Percentiles rank a stretch among this genome's conserved stretches.
These are phyloP conservation scores for Latrodectus elegans DNA, from an alignment of 2,888 invertebrate species.

Conservation along the genomic window DNA sequence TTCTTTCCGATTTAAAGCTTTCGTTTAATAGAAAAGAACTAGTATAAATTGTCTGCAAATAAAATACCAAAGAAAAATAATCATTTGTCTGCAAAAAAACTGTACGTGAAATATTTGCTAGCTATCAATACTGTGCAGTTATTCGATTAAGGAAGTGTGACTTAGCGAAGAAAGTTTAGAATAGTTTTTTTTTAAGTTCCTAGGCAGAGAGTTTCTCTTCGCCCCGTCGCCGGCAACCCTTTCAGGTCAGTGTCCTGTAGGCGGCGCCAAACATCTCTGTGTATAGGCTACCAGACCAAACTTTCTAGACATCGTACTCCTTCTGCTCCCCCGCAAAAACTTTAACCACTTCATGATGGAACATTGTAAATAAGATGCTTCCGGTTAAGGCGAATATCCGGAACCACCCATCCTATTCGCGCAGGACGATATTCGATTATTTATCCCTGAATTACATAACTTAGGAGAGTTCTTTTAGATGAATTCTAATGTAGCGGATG, in stretches of 20 bases:
- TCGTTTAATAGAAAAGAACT: too few species aligned
- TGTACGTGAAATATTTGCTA: too few species aligned
- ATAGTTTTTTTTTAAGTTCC: conserved; percentile 30
- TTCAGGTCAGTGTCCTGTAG: conserved; percentile 58
- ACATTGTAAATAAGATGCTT: conserved; percentile 13
- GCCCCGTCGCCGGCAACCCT: conserved; percentile 41
- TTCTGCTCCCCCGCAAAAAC: conserved; percentile 13
- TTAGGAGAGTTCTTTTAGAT: too few species aligned
- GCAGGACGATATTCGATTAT: too few species aligned
- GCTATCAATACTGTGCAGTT: too few species aligned
- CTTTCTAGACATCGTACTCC: conserved; percentile 14
- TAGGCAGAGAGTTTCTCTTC: neutral
- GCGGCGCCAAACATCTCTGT: conserved; percentile 48
- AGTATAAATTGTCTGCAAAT: too few species aligned
- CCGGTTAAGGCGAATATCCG: conserved; percentile 28
- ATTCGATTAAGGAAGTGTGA: too few species aligned
- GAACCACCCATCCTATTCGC: neutral
- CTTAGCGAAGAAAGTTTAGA: conserved; percentile 9
- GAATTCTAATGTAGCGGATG: too few species aligned
- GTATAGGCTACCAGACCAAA: conserved; percentile 37
- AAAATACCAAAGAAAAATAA: too few species aligned
- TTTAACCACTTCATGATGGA: neutral
- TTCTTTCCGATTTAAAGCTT: too few species aligned
- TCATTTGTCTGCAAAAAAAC: too few species aligned
- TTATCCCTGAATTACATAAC: too few species aligned